Evolutionary conservation across 2,888 invertebrate genomes (phyloP), one percentile per base, ranked within the genome.

Genomic region (Melitaea athalia): DNA sequence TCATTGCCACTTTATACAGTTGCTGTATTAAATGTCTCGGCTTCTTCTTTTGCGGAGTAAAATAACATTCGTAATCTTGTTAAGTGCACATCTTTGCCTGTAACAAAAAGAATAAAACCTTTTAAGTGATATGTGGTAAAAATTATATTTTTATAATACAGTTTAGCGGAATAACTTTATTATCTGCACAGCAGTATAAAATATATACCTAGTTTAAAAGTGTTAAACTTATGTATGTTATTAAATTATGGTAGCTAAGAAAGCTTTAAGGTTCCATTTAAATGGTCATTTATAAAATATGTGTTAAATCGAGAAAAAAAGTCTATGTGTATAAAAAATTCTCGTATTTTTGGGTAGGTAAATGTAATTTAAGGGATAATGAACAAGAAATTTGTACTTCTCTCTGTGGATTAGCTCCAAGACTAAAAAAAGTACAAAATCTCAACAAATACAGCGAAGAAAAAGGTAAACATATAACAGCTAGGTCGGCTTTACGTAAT

Each of bases 1-100:
- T 81, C 82, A 79, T 85, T 81, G 80, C 78, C 78, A 81, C 79
- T 85, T 86, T 85, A 87, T 88, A 85, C 81, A 80, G 72, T 76
- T 74, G 71, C 79, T 68, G 76, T 81, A 81, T 82, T 81, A 85
- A 82, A 81, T 77, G 77, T 70, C 71, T 72, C 74, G 73, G 75
- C 67, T 72, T 73, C 80, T 78, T 52, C 57, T 57, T 75, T 75
- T 74, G 63, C 63, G 68, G 76, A 80, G 79, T 84, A 80, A 79
- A 79, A 75, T 72, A 77, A 74, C 64, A 74, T 75, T 61, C 75
- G 75, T 80, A 81, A 84, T 84, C 81, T 82, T 76, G 75, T 81
- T 84, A 81, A 85, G 81, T 82, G 81, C 78, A 15, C 42, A 57
- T 73, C 76, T 74, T 79, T 78, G 74, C 76, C 74, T 78, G 79